Evolutionary conservation across 1,140 invertebrate species (phyloP), one percentile per base, ranked within the genome.

Genomic region (Drosophila virilis): DNA sequence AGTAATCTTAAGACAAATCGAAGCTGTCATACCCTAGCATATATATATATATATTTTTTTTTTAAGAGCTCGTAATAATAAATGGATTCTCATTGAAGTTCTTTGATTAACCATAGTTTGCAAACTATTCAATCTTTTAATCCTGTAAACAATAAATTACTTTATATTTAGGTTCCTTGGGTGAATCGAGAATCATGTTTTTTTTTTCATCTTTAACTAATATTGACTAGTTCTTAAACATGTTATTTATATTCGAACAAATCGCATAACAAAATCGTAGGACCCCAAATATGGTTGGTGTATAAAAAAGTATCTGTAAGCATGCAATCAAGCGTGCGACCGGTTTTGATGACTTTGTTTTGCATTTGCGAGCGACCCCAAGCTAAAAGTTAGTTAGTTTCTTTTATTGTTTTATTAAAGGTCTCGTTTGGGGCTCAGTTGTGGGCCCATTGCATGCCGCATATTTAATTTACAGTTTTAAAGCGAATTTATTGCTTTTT

Each of bases 321-420:
- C 74, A 73, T 67, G 68, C 74, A 77, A 77, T 73, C 58, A 58
- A 60, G 42, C 43, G 43, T 67, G 38, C 45, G 61, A 78, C 68
- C 77, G 62, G 77, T 72, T 77, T 77, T 77, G 77, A 79, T 79
- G 77, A 79, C 77, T 79, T 79, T 79, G 74, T 79, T 79, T 73
- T 72, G 46, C 43, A 57, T 74, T 64, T 54, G 52, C 65, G 13
- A 15, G 54, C 48, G 37, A 51, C 55, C 61, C 35, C 45, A n/a
- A 37, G 50, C 68, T 9, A 69, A 58, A 74, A 64, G 51, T 59
- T 78, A 57, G 74, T 68, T 68, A 70, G 60, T 78, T 65, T 61
- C 38, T 78, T 74, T 74, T 68, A 74, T 78, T 79, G 70, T 79
- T 78, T 78, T 79, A 74, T 73, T 78, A 58, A 77, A 78, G 35